Evolutionary conservation across 2,888 invertebrate genomes (phyloP).

Genomic region (Bruchidius siliquastri): DNA sequence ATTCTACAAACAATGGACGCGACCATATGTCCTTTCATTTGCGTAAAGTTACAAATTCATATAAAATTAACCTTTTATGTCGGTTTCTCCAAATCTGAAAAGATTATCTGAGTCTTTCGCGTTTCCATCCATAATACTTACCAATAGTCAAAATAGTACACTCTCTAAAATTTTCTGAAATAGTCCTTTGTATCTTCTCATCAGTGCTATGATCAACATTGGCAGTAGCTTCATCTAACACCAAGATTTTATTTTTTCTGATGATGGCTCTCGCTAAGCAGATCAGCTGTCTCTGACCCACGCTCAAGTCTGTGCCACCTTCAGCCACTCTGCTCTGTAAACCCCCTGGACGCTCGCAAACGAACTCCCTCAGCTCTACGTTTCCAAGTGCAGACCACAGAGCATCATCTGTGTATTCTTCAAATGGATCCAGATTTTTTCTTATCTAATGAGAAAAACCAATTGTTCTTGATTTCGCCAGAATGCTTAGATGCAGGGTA

Average conservation of each 20-base stretch:
- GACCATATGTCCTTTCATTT: too few species aligned
- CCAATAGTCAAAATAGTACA: constrained; percentile 82
- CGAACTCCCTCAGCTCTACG: constrained; percentile 69
- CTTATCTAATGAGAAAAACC: constrained; percentile 70
- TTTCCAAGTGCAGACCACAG: constrained; percentile 83
- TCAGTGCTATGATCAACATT: constrained; percentile 77
- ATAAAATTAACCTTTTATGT: too few species aligned
- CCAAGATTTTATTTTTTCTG: constrained; percentile 42
- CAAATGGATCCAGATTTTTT: constrained; percentile 86
- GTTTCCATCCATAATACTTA: constrained; percentile 46
- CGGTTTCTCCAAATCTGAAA: too few species aligned
- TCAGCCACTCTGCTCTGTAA: constrained; percentile 67
- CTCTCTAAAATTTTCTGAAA: constrained; percentile 65
- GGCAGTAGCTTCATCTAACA: constrained; percentile 69
- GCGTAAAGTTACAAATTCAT: too few species aligned
- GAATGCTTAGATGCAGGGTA: too few species aligned
- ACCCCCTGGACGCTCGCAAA: constrained; percentile 57
- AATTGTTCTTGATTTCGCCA: too few species aligned
- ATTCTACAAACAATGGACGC: too few species aligned
- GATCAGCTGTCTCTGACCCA: constrained; percentile 60
- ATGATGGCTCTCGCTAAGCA: constrained; percentile 62
- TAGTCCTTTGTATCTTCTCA: constrained; percentile 69
- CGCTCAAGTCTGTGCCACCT: constrained; percentile 50
- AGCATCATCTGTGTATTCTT: constrained; percentile 69
- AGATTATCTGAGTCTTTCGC: too few species aligned